Evolutionary conservation across 2,888 invertebrate species (phyloP), one percentile per base, ranked within the genome.

Genomic region (Campopleginae sp.): DNA sequence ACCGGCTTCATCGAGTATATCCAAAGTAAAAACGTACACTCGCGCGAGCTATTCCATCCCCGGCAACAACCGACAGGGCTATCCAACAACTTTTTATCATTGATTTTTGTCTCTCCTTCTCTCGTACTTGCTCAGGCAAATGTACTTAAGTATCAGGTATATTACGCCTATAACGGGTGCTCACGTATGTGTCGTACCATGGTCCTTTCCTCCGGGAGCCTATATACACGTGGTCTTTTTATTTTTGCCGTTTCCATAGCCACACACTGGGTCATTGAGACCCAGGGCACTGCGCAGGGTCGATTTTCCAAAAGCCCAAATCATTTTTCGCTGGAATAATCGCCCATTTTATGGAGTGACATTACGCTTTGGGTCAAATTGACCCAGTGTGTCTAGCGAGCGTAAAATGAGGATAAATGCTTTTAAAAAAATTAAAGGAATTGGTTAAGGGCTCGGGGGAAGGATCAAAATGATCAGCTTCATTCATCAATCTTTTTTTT

Each of bases 21-120:
- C 17, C 42, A 23, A 71, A 14, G 75, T 66, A 78, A 61, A 70
- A 54, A 44, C 51, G 27, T 42, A 68, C 42, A 75, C 80, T 42
- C n/a, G 63, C 70, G 72, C 65, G 70, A 74, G 58, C 38, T 86
- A 78, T 83, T 80, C 82, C 82, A 85, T 86, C 80, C 77, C 77
- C 75, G 70, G 33, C 63, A 42, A 27, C 54, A 42, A 27, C 19
- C 71, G 23, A 54, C n/a, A 54, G 78, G 72, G 72, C 27, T 42
- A 58, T 58, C 68, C 66, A 70, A 63, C 63, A 70, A 71, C 63
- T 83, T 86, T 86, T 77, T 83, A 86, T 80, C 61, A 82, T 83
- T 75, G 75, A 68, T 80, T 68, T n/a, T 72, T 27, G 51, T 61
- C 27, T 54, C 48, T 71, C 46, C 23, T 8, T 44, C 23, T 44